Evolutionary conservation across 2,113 vertebrate genomes (phyloP), one percentile per base, ranked within the genome.

Genomic region (Oreochromis aureus): DNA sequence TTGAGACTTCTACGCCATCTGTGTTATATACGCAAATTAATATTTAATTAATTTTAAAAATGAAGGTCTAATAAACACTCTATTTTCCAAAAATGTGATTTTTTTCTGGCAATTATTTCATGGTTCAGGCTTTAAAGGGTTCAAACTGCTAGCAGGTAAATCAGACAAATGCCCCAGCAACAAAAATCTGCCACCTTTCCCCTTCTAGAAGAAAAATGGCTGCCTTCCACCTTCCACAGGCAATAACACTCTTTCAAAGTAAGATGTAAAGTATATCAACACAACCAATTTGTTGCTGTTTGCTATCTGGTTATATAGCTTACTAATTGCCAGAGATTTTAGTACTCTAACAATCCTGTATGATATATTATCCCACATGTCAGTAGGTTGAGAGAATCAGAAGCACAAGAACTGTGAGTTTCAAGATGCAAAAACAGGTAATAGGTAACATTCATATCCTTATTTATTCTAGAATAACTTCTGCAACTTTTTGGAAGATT

Each of bases 71-170:
- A 46, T 46, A 46, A 46, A 46, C 61, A 39, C 34, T 69, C 22
- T 39, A 69, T 66, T 39, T 66, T 22, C 6, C 19, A 66, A 66
- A 66, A 39, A 66, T 39, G 10, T 39, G 19, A 39, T 66, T 39
- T 39, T 39, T 39, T 12, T 7, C 4, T 0, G 0, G 19, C 19
- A 58, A 58, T 27, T 7, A 27, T 27, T 58, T 58, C 12, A 58
- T 27, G 22, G 12, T 39, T 66, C 10, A 66, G 32, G 10, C 18
- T 66, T 3, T 39, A 69, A 39, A 22, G 34, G 39, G 63, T 69
- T 69, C 41, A 73, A 73, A 46, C 8, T 44, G 41, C 27, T 19
- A 6, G 6, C 6, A 32, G 71, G 4, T 78, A 3, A 48, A 46
- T 27, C 22, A 73, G 46, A 78, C 18, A 53, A 46, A n/a, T 34